A percentile compares a stretch with the other conserved stretches of the same genome.
Conservation (phyloP, 1,140 invertebrate genomes). For the Lordiphosa collinella region DNA sequence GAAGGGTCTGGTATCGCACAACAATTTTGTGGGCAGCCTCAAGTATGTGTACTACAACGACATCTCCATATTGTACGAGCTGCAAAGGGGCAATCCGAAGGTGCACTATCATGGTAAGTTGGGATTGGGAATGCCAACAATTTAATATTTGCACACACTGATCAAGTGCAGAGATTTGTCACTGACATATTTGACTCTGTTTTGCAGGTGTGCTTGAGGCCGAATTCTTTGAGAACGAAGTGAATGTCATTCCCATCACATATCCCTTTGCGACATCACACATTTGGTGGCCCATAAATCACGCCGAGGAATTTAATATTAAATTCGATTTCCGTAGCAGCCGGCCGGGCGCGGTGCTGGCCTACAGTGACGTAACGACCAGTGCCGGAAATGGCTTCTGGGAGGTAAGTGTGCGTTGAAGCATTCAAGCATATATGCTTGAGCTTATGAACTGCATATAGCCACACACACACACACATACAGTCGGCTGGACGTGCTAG, state of each 20-base stretch:
- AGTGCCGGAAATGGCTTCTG: constrained; percentile 88
- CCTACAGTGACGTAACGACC: constrained; percentile 88
- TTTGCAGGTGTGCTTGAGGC: constrained; percentile 86
- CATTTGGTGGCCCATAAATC: constrained; percentile 90
- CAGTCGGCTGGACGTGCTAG: constrained; percentile 3
- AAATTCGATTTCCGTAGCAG: constrained; percentile 94
- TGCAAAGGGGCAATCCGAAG: constrained; percentile 90
- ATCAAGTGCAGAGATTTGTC: constrained; percentile 19
- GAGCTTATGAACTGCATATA: constrained; percentile 52
- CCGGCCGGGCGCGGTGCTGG: constrained; percentile 89
- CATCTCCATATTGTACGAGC: constrained; percentile 92
- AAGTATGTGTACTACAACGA: constrained; percentile 97
- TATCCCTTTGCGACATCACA: constrained; percentile 94
- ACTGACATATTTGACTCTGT: constrained; percentile 38
- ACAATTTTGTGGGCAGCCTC: constrained; percentile 91
- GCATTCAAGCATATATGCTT: constrained; percentile 54
- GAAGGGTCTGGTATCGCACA: constrained; percentile 86
- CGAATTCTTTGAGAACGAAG: constrained; percentile 90
- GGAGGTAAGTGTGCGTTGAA: constrained; percentile 85
- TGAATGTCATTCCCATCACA: constrained; percentile 93
- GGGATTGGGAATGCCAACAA: neutral
- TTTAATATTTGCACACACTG: constrained; percentile 20
- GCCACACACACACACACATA: constrained; percentile 20
- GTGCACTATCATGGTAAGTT: constrained; percentile 86
- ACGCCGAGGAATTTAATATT: constrained; percentile 86